These are phyloP conservation scores for Hirtodrosophila confusa DNA, from an alignment of 2,888 invertebrate species.

Conservation along the genomic window DNA sequence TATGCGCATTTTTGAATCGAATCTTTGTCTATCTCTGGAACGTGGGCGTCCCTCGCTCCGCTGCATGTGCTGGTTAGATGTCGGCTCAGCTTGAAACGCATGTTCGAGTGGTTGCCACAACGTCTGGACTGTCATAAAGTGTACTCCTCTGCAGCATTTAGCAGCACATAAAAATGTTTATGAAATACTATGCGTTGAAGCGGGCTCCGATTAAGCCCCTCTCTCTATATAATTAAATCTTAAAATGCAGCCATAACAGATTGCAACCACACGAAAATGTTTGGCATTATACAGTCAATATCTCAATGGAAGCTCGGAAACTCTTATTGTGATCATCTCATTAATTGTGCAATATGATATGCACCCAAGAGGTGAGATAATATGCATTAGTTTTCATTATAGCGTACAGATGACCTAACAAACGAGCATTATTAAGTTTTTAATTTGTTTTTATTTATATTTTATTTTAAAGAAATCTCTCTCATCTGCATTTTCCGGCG, in stretches of 20 bases:
- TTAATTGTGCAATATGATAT: conserved; percentile 31
- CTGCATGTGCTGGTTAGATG: conserved; percentile 7
- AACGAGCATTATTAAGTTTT: not conserved
- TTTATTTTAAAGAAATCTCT: too few species aligned
- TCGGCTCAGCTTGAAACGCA: conserved; percentile 62
- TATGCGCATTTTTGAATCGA: conserved; percentile 45
- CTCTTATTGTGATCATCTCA: conserved; percentile 19
- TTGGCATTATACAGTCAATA: conserved; percentile 48
- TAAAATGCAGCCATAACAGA: conserved; percentile 21
- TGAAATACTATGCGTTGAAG: conserved; percentile 9
- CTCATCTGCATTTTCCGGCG: too few species aligned
- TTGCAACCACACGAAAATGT: conserved; percentile 37
- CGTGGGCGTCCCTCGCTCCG: conserved; percentile 58
- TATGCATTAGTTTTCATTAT: not conserved
- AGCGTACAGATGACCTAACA: not conserved
- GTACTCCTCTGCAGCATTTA: conserved; percentile 81
- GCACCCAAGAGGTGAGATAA: conserved; percentile 12
- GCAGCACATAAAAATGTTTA: conserved; percentile 69
- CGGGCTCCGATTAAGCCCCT: not conserved
- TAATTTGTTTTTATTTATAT: too few species aligned
- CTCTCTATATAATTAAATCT: conserved; percentile 47
- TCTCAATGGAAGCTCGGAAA: conserved; percentile 16
- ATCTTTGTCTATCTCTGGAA: conserved; percentile 10
- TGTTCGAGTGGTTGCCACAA: conserved; percentile 63
- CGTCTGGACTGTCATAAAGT: conserved; percentile 46